Base-by-base conservation (phyloP, 2,113 vertebrate genomes). In the Brachypodius melanocephalos region DNA sequence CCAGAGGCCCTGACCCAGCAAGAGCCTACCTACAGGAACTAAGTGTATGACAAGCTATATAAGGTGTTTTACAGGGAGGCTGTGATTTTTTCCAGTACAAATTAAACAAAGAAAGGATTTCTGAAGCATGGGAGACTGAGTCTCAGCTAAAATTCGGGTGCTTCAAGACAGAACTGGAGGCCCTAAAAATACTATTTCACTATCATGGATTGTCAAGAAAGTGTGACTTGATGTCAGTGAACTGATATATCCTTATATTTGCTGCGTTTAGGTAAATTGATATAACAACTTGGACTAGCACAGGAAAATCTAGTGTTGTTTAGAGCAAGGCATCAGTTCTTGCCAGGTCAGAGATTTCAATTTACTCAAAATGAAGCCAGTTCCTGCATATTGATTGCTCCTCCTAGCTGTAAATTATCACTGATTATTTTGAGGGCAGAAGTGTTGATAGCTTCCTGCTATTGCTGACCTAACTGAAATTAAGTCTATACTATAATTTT, bases 301-400 rank as follows among this genome's bases (percentile, higher is more conserved):
- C 1, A 58, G 21, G n/a, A 93, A 90, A 81, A 42, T 58, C 20
- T 68, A 51, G 6, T 43, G 45, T 61, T 31, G 62, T 85, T 92
- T 81, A 91, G 77, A 85, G 18, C 29, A 88, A 94, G 85, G 9
- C 31, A 52, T 22, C 36, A 71, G 61, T 19, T 55, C 28, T 94
- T 81, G 38, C 36, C 42, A 69, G 75, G 71, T 89, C 63, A 89
- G 93, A 92, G 42, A 85, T 77, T 96, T 89, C 89, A 95, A 77
- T 94, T 95, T 92, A 88, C 14, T 73, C 63, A 93, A 89, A 96
- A 91, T 74, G 71, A 95, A 87, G 29, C 10, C 61, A 73, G 58
- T 81, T 95, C 79, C 72, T 94, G 54, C 57, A 66, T 91, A 97
- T 94, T 86, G 97, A 96, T 94, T 97, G 38, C 12, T 88, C 77